Evolutionary conservation across 2,888 invertebrate genomes (phyloP), one percentile per base, ranked within the genome.

Genomic region (Salpingus planirostris): DNA sequence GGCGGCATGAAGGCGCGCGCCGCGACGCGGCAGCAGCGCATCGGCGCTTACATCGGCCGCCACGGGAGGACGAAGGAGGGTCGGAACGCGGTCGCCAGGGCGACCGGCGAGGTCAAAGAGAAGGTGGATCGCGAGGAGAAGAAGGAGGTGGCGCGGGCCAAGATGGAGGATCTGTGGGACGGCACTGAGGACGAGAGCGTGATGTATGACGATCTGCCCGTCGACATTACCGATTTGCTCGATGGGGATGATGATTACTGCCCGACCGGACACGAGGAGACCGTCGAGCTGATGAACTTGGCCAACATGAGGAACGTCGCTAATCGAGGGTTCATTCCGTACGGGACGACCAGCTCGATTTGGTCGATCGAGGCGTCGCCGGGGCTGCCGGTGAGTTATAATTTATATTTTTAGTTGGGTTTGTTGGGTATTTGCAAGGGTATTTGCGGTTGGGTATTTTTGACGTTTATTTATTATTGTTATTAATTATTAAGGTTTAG

Each of bases 191-290:
- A 56, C 27, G 43, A 53, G 31, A 71, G 71, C 43, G n/a, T n/a
- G n/a, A 70, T 73, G 47, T 74, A 73, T 47, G n/a, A n/a, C n/a
- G 74, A 75, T 50, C 60, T 76, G 44, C 74, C 74, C n/a, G 71
- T 74, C 44, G 73, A 75, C 53, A 70, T 76, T 42, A 68, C 71
- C 36, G 71, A 73, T 46, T 57, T 76, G 34, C 61, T 76, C 26
- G 69, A 75, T 39, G n/a, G n/a, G n/a, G n/a, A n/a, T n/a, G n/a
- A n/a, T n/a, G 38, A 38, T 31, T 31, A 33, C 6, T 74, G 75
- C 10, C 74, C 75, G 10, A 68, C 69, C 36, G 71, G 73, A 38
- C 65, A 52, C 26, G 52, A 51, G 22, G 53, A 52, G 41, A n/a
- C n/a, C n/a, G n/a, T n/a, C n/a, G n/a, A n/a, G n/a, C 52, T 57